Evolutionary conservation across 2,113 vertebrate genomes (phyloP).

Genomic region (Pygoscelis adeliae): DNA sequence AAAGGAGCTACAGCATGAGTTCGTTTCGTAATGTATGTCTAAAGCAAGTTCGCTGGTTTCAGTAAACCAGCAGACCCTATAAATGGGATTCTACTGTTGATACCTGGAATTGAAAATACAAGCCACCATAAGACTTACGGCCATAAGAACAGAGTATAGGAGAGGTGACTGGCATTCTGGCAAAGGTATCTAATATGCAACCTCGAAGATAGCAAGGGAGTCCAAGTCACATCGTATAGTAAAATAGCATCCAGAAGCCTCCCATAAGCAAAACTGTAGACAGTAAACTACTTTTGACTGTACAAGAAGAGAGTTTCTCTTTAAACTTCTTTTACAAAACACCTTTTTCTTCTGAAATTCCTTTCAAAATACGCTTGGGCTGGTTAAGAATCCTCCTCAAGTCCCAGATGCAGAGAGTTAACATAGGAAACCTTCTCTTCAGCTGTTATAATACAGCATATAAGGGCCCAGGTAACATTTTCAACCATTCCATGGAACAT

Average conservation of each 20-base stretch:
- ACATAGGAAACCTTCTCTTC: background rate
- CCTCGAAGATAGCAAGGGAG: background rate
- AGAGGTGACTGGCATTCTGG: background rate
- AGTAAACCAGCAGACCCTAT: background rate
- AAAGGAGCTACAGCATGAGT: background rate
- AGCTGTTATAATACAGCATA: background rate
- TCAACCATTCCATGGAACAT: background rate
- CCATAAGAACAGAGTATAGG: background rate
- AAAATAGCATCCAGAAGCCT: background rate
- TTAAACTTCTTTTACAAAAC: background rate
- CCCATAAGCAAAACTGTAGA: background rate
- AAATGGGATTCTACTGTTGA: background rate
- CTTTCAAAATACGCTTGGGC: background rate
- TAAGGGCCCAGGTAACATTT: background rate
- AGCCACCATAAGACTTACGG: background rate
- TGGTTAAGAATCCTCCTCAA: background rate
- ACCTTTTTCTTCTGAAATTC: background rate
- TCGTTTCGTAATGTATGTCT: background rate
- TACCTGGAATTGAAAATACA: background rate
- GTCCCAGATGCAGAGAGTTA: background rate
- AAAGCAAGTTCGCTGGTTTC: background rate
- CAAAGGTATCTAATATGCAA: background rate
- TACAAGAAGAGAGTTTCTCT: background rate
- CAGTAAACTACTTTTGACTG: background rate
- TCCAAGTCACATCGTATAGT: background rate